phyloP scores from a whole-genome alignment of 2,888 invertebrate species.

The Agrotis exclamationis region DNA sequence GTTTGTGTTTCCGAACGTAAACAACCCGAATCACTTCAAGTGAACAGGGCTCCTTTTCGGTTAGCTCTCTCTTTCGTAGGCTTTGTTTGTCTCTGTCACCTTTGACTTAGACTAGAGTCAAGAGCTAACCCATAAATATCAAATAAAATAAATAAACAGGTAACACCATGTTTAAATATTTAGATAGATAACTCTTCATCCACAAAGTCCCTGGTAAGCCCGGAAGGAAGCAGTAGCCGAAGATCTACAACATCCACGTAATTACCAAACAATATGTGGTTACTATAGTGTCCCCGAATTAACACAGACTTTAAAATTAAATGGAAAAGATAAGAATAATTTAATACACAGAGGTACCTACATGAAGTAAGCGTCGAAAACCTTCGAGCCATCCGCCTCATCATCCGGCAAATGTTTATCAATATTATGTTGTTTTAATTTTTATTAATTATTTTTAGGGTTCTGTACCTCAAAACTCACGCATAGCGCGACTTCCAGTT shows the following conservation, averaged over 20 bases:
- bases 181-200: background rate
- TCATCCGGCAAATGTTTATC: conserved; percentile 72
- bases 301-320: conserved; percentile 41
- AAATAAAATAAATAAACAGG: too few species aligned
- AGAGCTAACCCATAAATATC: too few species aligned
- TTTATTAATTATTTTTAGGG: conserved; percentile 12
- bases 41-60: too few species aligned
- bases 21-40: too few species aligned
- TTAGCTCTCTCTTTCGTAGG: too few species aligned
- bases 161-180: background rate
- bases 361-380: conserved; percentile 48
- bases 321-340: conserved; percentile 54
- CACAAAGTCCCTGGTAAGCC: background rate
- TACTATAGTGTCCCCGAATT: conserved; percentile 47
- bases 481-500: too few species aligned
- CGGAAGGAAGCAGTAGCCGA: conserved; percentile 33
- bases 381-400: conserved; percentile 71
- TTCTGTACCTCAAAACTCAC: too few species aligned
- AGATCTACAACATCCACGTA: conserved; percentile 21
- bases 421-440: conserved; percentile 61
- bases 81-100: too few species aligned
- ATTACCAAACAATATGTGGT: conserved; percentile 50
- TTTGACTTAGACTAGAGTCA: too few species aligned
- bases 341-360: conserved; percentile 43
- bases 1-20: too few species aligned